Evolutionary conservation across 2,888 invertebrate genomes (phyloP), one percentile per base, ranked within the genome.

Genomic region (Xylota segnis): DNA sequence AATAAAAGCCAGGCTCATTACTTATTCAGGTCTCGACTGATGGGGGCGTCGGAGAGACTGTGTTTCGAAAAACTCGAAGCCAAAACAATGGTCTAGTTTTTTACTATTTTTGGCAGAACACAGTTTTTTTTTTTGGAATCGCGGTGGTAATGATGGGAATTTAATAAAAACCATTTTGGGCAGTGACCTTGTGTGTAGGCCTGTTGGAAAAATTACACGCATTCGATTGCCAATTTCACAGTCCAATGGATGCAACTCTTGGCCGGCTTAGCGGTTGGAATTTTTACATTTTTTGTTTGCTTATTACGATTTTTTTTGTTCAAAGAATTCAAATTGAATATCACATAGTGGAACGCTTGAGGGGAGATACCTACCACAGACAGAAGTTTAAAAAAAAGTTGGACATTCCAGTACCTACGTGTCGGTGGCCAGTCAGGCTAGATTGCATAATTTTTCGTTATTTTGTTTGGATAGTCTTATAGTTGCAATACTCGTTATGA

Each of bases 391-490:
- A 23, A 34, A n/a, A 16, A 7, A 76, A 59, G 43, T 43, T 52
- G 12, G 23, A 52, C 59, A 71, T 77, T 77, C 61, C 77, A 27
- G 40, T 34, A 10, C 47, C 27, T 29, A 10, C 47, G 34, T 29
- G 27, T 52, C 9, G 32, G 29, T n/a, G 14, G 43, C 23, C 16
- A 6, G 61, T 29, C 27, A 29, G 27, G 27, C 9, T 37, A 37
- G 50, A 54, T 78, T 78, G 52, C 77, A 78, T 78, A 70, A 78
- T 61, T 34, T 23, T 23, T 59, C 50, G 58, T 7, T 23, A 16
- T 56, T 76, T 68, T 37, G 47, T 47, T 66, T 66, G 29, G 29
- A n/a, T 27, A 23, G 18, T 16, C 32, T 52, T 68, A 68, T 56
- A 58, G 56, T 52, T 74, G 79, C 79, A 78, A 63, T 78, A 78